Percentiles rank a stretch among this genome's conserved stretches.
These are phyloP conservation scores for Cephus runcator DNA, from an alignment of 2,888 invertebrate species.

Conservation along the genomic window DNA sequence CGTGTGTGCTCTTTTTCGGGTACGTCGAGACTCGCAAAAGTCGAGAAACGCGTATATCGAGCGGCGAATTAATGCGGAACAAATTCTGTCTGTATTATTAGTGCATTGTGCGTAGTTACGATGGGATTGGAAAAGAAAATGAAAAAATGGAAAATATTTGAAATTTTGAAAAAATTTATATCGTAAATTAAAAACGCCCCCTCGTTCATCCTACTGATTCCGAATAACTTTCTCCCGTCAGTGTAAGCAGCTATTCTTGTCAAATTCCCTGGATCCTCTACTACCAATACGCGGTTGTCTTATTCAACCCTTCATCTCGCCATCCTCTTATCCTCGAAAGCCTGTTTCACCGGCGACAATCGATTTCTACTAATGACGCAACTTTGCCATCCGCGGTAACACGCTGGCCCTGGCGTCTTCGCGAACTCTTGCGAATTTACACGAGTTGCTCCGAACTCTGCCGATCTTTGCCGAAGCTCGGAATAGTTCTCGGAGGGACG, in stretches of 20 bases:
- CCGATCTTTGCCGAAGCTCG: constrained; percentile 7
- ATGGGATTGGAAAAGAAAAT: not conserved
- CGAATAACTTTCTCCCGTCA: not conserved
- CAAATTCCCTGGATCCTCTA: not conserved
- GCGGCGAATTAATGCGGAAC: not conserved
- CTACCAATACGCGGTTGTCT: not conserved
- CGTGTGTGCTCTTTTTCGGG: not conserved
- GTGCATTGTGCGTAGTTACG: not conserved
- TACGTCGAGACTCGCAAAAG: not conserved
- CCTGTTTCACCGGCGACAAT: constrained; percentile 11
- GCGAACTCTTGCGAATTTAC: not conserved
- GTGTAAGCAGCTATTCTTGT: not conserved
- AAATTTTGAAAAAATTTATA: not conserved
- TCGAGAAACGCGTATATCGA: not conserved
- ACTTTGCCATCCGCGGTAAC: constrained; percentile 22
- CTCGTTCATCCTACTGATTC: not conserved
- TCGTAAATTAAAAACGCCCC: not conserved
- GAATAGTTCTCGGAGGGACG: constrained; percentile 31
- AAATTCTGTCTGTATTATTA: not conserved
- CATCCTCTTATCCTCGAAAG: not conserved
- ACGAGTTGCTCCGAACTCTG: not conserved
- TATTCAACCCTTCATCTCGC: not conserved
- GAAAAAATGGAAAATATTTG: not conserved
- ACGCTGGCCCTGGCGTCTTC: not conserved
- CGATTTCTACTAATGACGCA: constrained; percentile 42